These are phyloP conservation scores for Sinocyclocheilus anophthalmus DNA, from an alignment of 2,113 vertebrate species.

Conservation along the genomic window DNA sequence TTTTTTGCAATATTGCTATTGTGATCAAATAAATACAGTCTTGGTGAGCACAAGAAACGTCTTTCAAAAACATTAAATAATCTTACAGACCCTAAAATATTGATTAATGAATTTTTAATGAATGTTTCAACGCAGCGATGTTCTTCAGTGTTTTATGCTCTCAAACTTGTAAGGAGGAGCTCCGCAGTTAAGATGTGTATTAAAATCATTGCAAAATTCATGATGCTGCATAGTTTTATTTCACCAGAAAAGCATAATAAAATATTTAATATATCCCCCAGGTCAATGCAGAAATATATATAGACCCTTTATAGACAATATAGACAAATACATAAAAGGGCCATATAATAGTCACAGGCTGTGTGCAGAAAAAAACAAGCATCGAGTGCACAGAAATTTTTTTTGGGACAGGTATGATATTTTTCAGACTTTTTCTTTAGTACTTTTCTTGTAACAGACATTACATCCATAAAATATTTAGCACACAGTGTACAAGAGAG, in stretches of 20 bases:
- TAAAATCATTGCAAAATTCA: neutral
- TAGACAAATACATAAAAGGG: neutral
- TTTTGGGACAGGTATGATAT: neutral
- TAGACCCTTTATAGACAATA: neutral
- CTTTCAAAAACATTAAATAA: neutral
- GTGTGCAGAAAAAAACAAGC: neutral
- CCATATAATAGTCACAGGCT: neutral
- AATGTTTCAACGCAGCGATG: no score
- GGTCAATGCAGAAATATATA: neutral
- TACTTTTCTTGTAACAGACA: neutral
- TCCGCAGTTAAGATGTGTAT: neutral
- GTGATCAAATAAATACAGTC: neutral
- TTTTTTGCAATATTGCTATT: no score
- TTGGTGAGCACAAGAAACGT: neutral
- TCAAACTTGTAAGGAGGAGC: neutral
- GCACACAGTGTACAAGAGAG: neutral
- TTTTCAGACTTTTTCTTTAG: neutral
- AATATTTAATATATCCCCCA: neutral
- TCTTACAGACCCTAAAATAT: neutral
- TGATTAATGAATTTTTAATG: neutral
- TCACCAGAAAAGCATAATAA: neutral
- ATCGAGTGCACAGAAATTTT: neutral
- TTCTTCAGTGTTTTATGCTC: neutral
- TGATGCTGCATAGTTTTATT: neutral
- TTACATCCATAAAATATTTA: conserved; percentile 4